phyloP scores from a whole-genome alignment of 2,888 invertebrate genomes.

The Lymantria monacha region DNA sequence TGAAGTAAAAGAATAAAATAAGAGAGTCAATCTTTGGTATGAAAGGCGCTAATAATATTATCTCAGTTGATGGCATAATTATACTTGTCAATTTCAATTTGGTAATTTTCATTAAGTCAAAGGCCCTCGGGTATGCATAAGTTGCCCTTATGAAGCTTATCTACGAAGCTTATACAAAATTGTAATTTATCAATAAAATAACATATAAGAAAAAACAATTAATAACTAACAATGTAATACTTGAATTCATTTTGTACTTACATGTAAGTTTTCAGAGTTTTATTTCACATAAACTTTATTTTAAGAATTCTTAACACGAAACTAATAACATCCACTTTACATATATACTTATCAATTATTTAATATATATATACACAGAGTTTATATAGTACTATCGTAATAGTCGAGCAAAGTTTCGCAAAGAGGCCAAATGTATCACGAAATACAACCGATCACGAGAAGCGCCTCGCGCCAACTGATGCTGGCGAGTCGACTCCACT shows the following conservation, averaged over 20 bases:
- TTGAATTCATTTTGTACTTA: neutral
- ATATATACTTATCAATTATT: neutral
- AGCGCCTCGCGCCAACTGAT: neutral
- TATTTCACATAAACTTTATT: neutral
- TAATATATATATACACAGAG: neutral
- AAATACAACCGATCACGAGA: neutral
- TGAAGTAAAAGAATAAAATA: too few relatives aligned
- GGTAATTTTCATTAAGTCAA: too few relatives aligned
- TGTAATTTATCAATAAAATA: too few relatives aligned
- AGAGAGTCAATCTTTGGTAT: too few relatives aligned
- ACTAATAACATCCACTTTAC: neutral
- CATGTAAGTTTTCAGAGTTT: neutral
- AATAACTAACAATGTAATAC: neutral
- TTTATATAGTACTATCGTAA: neutral
- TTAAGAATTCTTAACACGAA: neutral
- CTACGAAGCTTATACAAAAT: too few relatives aligned
- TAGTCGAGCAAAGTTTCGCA: neutral
- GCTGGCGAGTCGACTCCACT: neutral
- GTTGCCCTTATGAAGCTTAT: too few relatives aligned
- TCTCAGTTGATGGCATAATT: too few relatives aligned
- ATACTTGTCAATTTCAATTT: too few relatives aligned
- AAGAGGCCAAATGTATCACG: neutral
- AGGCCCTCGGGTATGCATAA: too few relatives aligned
- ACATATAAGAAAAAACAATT: too few relatives aligned
- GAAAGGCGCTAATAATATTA: too few relatives aligned